These are phyloP conservation scores for Tupaia tana DNA, from an alignment of 2,113 vertebrate species.

Conservation along the genomic window DNA sequence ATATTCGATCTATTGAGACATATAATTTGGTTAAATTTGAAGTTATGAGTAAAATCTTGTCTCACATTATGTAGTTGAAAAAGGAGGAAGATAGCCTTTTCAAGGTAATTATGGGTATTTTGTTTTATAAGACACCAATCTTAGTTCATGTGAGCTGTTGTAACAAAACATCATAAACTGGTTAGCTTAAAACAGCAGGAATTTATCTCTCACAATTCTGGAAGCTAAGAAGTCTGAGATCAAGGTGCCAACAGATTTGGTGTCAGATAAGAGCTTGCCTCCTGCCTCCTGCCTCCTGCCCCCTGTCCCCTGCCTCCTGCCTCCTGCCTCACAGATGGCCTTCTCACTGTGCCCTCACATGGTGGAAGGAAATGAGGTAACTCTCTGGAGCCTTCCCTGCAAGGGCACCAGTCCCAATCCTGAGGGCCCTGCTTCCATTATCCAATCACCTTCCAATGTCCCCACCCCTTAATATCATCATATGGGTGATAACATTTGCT, in stretches of 20 bases:
- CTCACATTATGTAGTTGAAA: neutral
- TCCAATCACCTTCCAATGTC: neutral
- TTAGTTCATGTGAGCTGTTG: neutral
- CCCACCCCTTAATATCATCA: neutral
- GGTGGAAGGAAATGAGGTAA: neutral
- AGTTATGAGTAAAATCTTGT: neutral
- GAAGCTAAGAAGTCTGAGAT: neutral
- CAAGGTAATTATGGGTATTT: neutral
- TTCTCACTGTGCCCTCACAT: neutral
- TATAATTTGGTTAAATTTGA: neutral
- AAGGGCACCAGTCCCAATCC: neutral
- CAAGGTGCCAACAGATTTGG: neutral
- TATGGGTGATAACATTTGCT: neutral
- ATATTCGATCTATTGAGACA: neutral
- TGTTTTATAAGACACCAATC: neutral
- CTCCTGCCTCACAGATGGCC: neutral
- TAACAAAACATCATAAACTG: neutral
- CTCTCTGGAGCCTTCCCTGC: neutral
- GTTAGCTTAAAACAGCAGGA: neutral
- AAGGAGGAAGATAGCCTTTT: neutral
- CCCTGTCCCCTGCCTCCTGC: no score
- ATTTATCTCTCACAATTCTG: neutral
- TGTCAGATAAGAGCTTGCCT: neutral
- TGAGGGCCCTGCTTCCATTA: neutral
- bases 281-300: no score